Base-by-base conservation (phyloP, 2,113 vertebrate genomes). In the Myotis brandtii region DNA sequence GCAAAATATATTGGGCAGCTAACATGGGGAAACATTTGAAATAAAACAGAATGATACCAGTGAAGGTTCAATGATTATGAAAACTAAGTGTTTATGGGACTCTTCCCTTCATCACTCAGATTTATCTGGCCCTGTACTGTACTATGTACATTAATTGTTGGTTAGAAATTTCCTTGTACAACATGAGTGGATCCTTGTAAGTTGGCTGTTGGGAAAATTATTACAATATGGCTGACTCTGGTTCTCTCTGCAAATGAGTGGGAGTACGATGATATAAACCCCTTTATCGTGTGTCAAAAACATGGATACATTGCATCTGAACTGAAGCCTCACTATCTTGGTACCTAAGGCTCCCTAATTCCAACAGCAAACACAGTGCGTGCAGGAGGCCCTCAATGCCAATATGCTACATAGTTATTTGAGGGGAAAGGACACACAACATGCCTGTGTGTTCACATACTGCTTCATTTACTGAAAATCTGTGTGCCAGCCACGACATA, bases 161-260 rank as follows among this genome's bases (percentile, higher is more conserved):
- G 46, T 10, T 85, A 90, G 40, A 94, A 77, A 92, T 81, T 69
- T 43, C 8, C 27, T 89, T n/a, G 32, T 79, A 52, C 14, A 32
- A n/a, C 1, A 23, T 40, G 9, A 14, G 27, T 56, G n/a, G 40
- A 13, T 79, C 50, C n/a, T 73, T 37, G 4, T 40, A 80, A 88
- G 12, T 37, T 69, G 34, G 7, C 21, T 81, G 2, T 43, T 86
- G 70, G 52, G 54, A 54, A 92, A 91, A 84, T 81, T 40, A 91
- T 85, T 52, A 20, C 3, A 79, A 46, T 62, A 16, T 3, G 0
- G 1, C 43, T 34, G 11, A 59, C 25, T 84, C 17, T 80, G 9
- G 25, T n/a, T 80, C 52, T 66, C 9, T 80, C 23, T 82, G 18
- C n/a, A 46, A 7, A 14, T 62, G 13, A 7, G 43, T 54, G 52